Evolutionary conservation across 2,113 vertebrate species (phyloP), one percentile per base, ranked within the genome.

Genomic region (Anarhynchus alexandrinus): DNA sequence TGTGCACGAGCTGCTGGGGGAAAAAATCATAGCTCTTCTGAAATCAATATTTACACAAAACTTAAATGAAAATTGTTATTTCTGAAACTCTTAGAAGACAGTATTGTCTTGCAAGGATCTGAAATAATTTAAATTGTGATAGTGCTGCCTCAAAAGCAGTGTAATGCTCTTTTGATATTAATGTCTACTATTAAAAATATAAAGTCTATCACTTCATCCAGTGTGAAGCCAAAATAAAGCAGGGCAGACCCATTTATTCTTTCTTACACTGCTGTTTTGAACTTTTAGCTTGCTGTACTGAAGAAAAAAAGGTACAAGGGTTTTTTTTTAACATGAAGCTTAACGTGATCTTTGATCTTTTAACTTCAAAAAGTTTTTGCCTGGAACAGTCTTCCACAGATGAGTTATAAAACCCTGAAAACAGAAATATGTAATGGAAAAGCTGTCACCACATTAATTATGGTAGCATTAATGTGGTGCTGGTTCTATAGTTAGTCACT

Each of bases 291-390:
- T 93, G 62, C 83, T 89, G 58, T 82, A 77, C 61, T 77, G 62
- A 73, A 59, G 70, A 77, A 82, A 94, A 94, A 95, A 93, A 77
- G 16, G 17, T 73, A 74, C 21, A 45, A 34, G 16, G 1, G 65
- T 94, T 90, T 86, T 86, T 90, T 90, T 94, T 83, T 93, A 94
- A 83, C 47, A 45, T 69, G 80, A 83, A 88, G 51, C 74, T 90
- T 93, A 92, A 94, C 66, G 26, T 86, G 84, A 91, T 95, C 95
- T 96, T 96, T 97, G 86, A 95, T 93, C 84, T 95, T 94, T 54
- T 17, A 12, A 94, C 86, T 96, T 95, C 91, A 97, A 82, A 96
- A 96, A 90, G 58, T 58, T 89, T 93, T 90, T 43, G 45, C 43
- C 66, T 87, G 57, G 19, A 88, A 94, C 66, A 67, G 73, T 79